Evolutionary conservation across 2,797 vertebrate genomes (phyloP).

Genomic region (Gymnopithys bicolor): DNA sequence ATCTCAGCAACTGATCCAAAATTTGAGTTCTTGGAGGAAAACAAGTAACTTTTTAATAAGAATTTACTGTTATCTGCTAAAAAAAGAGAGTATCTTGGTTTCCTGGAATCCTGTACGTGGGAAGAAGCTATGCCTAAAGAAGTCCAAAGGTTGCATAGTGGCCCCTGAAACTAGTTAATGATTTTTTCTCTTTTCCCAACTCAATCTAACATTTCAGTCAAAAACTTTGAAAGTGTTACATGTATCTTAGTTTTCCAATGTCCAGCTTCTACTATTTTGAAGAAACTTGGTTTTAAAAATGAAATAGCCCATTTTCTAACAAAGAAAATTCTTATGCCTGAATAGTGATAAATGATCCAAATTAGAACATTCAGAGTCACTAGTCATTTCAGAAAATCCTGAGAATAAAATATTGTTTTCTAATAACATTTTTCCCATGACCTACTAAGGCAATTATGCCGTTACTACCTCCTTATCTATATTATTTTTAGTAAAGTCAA

Average conservation of each 20-base stretch:
- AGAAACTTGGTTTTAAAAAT: background rate
- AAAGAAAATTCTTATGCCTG: background rate
- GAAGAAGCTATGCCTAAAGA: background rate
- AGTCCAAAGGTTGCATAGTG: background rate
- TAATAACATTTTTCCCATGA: constrained; percentile 57
- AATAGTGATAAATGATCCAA: background rate
- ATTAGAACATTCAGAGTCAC: background rate
- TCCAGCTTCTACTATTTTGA: background rate
- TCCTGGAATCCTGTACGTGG: background rate
- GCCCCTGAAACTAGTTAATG: background rate
- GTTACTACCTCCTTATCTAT: constrained; percentile 43
- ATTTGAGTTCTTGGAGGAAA: background rate
- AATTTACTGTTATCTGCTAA: background rate
- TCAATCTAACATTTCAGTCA: background rate
- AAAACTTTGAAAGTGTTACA: background rate
- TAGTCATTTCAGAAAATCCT: constrained; percentile 10
- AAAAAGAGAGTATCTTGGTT: background rate
- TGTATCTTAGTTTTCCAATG: background rate
- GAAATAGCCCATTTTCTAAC: background rate
- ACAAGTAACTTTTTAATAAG: background rate
- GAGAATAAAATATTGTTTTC: constrained; percentile 3
- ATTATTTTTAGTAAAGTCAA: constrained; percentile 43
- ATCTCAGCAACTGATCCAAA: background rate
- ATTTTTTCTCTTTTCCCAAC: background rate
- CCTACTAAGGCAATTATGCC: background rate